A percentile compares a stretch with the other conserved stretches of the same genome.
Evolutionary conservation across 2,888 invertebrate genomes (phyloP).

Genomic region (Pammene fasciana): DNA sequence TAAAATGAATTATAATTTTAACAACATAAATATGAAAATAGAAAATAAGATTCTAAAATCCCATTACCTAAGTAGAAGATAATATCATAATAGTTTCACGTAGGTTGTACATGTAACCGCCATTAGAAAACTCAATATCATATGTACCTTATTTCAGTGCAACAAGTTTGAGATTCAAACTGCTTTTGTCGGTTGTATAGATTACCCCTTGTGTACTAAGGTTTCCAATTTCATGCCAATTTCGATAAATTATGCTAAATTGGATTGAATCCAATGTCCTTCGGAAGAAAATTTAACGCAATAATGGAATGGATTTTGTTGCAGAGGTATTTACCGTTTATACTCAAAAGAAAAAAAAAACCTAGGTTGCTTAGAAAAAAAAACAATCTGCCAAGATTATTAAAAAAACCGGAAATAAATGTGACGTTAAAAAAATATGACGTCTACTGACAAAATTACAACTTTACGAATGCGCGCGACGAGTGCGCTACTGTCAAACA

Average conservation of each 20-base stretch:
- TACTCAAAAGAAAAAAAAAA: no score
- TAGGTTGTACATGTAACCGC: no score
- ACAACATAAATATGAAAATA: no score
- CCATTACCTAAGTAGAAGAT: no score
- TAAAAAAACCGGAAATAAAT: constrained; percentile 20
- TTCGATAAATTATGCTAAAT: constrained; percentile 14
- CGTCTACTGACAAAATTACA: constrained; percentile 16
- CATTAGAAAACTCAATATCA: no score
- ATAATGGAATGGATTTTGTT: neutral
- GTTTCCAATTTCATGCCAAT: constrained; percentile 18
- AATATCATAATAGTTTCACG: no score
- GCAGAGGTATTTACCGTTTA: neutral
- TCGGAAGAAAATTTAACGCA: constrained; percentile 1
- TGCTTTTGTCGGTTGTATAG: no score
- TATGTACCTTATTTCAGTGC: no score
- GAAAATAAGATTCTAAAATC: no score
- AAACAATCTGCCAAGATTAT: neutral
- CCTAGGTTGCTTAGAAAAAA: no score
- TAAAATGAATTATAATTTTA: no score
- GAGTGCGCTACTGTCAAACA: constrained; percentile 9
- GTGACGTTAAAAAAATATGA: constrained; percentile 20
- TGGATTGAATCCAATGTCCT: constrained; percentile 22
- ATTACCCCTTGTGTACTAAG: neutral
- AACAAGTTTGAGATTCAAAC: no score
- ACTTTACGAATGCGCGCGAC: constrained; percentile 7